Evolutionary conservation across 1,140 invertebrate species (phyloP).

Genomic region (Bombus breviceps): DNA sequence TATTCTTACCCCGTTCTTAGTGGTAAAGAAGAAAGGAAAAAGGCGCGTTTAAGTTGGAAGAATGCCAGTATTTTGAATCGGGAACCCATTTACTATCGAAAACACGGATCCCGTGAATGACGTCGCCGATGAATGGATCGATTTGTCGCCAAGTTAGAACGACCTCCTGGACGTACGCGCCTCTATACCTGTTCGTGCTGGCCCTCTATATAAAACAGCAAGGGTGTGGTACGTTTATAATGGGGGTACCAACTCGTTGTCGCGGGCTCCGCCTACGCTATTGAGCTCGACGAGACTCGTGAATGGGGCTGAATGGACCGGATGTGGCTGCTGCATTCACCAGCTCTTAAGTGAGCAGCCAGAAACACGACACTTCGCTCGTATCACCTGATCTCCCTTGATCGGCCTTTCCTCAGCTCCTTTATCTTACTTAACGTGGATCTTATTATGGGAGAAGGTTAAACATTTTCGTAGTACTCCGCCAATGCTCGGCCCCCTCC

Average conservation of each 20-base stretch:
- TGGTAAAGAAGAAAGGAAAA: neutral
- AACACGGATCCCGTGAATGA: constrained; percentile 71
- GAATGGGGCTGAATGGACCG: constrained; percentile 72
- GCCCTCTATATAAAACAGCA: constrained; percentile 23
- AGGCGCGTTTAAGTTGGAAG: constrained; percentile 43
- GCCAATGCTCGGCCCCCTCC: neutral
- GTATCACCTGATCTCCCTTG: constrained; percentile 62
- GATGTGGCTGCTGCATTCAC: constrained; percentile 75
- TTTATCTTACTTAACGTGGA: constrained; percentile 57
- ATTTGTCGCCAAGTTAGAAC: constrained; percentile 70
- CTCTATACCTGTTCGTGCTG: constrained; percentile 27
- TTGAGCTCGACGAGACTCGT: constrained; percentile 50
- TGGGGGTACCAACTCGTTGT: constrained; percentile 66
- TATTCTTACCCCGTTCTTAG: constrained; percentile 17
- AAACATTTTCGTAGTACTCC: constrained; percentile 25
- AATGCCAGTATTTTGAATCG: constrained; percentile 70
- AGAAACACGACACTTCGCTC: constrained; percentile 74
- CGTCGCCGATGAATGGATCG: constrained; percentile 68
- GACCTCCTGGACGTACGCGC: constrained; percentile 27
- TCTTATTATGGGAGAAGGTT: constrained; percentile 50
- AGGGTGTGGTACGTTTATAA: constrained; percentile 58
- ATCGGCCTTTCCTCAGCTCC: constrained; percentile 40
- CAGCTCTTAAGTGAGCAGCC: constrained; percentile 73
- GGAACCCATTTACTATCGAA: constrained; percentile 71
- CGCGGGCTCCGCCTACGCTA: constrained; percentile 65